A percentile compares a stretch with the other conserved stretches of the same genome.
Conservation (phyloP, 2,888 invertebrate genomes). For the Cistogaster globosa region DNA sequence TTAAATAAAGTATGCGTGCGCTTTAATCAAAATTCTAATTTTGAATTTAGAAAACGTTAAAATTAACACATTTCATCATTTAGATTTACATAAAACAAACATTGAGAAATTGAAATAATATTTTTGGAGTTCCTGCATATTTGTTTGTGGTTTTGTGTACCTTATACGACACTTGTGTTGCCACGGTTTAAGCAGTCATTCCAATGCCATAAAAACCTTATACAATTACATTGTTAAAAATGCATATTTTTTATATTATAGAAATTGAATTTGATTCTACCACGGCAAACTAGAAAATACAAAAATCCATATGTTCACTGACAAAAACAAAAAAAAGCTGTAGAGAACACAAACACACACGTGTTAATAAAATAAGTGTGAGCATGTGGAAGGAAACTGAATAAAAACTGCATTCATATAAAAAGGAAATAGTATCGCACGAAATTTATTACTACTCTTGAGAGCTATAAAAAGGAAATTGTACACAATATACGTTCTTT, state of each 20-base stretch:
- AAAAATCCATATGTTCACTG: slow-evolving; percentile 46
- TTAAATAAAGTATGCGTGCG: too few relatives aligned
- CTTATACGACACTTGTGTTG: slow-evolving; percentile 61
- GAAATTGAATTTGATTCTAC: slow-evolving; percentile 62
- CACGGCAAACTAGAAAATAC: slow-evolving; percentile 52
- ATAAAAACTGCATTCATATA: slow-evolving; percentile 69
- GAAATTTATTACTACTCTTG: slow-evolving; percentile 83
- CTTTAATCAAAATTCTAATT: neutral
- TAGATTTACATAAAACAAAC: neutral
- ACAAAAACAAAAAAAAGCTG: slow-evolving; percentile 71
- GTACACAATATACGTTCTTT: slow-evolving; percentile 80
- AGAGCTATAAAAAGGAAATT: slow-evolving; percentile 83
- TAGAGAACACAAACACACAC: slow-evolving; percentile 9
- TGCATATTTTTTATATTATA: slow-evolving; percentile 52
- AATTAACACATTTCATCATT: slow-evolving; percentile 18
- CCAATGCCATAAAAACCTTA: slow-evolving; percentile 73
- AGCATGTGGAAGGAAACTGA: slow-evolving; percentile 68
- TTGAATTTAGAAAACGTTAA: slow-evolving; percentile 39
- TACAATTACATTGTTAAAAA: slow-evolving; percentile 48
- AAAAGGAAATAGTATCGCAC: slow-evolving; percentile 82
- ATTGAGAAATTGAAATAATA: neutral
- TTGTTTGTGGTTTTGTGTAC: neutral
- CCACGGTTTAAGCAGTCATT: slow-evolving; percentile 78
- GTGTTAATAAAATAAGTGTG: slow-evolving; percentile 31
- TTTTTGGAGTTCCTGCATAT: neutral